Evolutionary conservation across 1,140 invertebrate genomes (phyloP).

Genomic region (Campoletis sonorensis): DNA sequence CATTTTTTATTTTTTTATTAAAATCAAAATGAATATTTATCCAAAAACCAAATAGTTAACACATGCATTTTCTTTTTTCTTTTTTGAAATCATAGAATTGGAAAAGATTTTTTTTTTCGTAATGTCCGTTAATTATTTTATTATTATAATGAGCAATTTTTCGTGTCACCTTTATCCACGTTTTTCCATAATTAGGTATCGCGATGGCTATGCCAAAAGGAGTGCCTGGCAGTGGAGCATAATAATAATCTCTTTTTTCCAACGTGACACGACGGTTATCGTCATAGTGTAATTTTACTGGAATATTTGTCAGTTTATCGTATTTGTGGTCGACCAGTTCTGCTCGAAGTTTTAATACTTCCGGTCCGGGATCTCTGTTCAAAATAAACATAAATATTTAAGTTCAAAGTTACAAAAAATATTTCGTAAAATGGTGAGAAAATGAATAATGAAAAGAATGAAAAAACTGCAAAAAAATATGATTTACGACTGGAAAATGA

Average conservation of each 20-base stretch:
- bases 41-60: no score
- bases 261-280: conserved; percentile 88
- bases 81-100: no score
- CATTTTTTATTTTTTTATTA: no score
- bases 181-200: conserved; percentile 88
- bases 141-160: background rate
- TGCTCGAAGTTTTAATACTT: conserved; percentile 79
- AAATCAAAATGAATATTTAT: no score
- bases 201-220: conserved; percentile 92
- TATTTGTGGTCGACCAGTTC: conserved; percentile 85
- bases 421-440: no score
- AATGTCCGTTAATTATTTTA: no score
- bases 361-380: conserved; percentile 71
- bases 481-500: no score
- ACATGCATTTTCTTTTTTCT: no score
- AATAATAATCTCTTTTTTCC: conserved; percentile 91
- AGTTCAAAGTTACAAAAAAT: no score
- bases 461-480: no score
- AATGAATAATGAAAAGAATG: no score
- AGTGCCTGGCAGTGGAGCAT: conserved; percentile 86
- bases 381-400: conserved; percentile 7
- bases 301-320: conserved; percentile 81
- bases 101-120: no score
- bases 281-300: conserved; percentile 89
- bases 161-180: conserved; percentile 80